phyloP scores from a whole-genome alignment of 2,113 vertebrate species.

The Xenopus borealis region DNA sequence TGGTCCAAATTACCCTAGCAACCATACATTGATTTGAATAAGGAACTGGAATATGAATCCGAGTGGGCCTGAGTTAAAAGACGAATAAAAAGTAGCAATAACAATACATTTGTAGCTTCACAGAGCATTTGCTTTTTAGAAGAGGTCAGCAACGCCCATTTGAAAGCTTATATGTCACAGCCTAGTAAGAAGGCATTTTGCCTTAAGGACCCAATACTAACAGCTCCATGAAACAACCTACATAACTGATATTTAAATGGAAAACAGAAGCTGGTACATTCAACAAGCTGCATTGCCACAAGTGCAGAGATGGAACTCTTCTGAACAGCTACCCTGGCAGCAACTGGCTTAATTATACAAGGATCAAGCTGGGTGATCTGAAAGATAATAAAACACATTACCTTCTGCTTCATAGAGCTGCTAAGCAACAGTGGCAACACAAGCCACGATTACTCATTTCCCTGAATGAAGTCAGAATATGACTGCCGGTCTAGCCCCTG shows the following conservation, averaged over 20 bases:
- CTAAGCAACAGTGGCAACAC: constrained; percentile 23
- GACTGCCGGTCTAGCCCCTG: constrained; percentile 6
- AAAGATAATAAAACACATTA: background rate
- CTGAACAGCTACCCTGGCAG: background rate
- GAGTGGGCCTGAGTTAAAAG: too few species aligned
- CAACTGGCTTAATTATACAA: constrained; percentile 6
- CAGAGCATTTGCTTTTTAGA: too few species aligned
- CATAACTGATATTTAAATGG: background rate
- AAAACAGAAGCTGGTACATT: background rate
- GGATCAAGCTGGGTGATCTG: background rate
- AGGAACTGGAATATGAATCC: too few species aligned
- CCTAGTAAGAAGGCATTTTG: too few species aligned
- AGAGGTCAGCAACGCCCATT: too few species aligned
- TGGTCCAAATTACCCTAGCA: too few species aligned
- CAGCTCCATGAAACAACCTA: too few species aligned
- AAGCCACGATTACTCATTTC: constrained; percentile 30
- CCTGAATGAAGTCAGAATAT: constrained; percentile 4
- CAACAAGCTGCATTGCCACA: background rate
- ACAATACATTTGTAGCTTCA: too few species aligned
- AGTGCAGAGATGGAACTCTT: background rate
- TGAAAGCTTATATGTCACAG: too few species aligned
- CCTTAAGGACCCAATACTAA: too few species aligned
- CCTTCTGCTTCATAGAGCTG: constrained; percentile 11
- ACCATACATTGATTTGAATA: too few species aligned
- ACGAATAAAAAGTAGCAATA: too few species aligned